Base-by-base conservation (phyloP, 2,888 invertebrate genomes). In the Drepanosiphum platanoidis region DNA sequence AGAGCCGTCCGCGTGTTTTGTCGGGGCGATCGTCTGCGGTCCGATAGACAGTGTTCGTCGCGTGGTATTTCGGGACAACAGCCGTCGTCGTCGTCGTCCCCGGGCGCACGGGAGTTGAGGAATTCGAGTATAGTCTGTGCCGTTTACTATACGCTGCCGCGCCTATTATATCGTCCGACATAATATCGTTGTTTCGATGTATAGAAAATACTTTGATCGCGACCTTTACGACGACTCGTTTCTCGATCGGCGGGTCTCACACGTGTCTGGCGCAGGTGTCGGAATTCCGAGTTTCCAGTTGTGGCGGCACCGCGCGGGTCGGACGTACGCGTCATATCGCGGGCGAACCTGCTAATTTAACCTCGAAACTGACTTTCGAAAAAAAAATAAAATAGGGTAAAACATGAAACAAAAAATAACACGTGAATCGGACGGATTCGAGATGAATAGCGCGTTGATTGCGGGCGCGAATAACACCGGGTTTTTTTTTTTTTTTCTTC, bases 201-300 rank as follows among this genome's bases (percentile, higher is more conserved):
- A 52, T n/a, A n/a, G n/a, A n/a, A n/a, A n/a, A n/a, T n/a, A n/a
- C n/a, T n/a, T 52, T 52, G 61, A 11, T 18, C 46, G 7, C 64
- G 64, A 64, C 64, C 30, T 64, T 64, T 61, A 66, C 66, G 66
- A 22, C 68, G 68, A 34, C 68, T 68, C 34, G 68, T 68, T 68
- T 34, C 34, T 34, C 34, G 34, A 68, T 32, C 34, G 22, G 3
- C 64, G 64, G 3, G 64, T 61, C 61, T 61, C 61, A 27, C n/a
- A 61, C 22, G 15, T 11, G 7, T 34, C 22, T 18, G 34, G 9
- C 61, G 22, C 13, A 9, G 58, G 27, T 46, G 52, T 13, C 52
- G 34, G 58, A 58, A 75, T 75, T 34, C 34, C 36, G 58, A 75
- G 75, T 52, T 75, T 75, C 75, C 75, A 34, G 75, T 75, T 75